Evolutionary conservation across 92 coral and sea anemone species (phyloP).

Genomic region (Anthopleura xanthogrammica): DNA sequence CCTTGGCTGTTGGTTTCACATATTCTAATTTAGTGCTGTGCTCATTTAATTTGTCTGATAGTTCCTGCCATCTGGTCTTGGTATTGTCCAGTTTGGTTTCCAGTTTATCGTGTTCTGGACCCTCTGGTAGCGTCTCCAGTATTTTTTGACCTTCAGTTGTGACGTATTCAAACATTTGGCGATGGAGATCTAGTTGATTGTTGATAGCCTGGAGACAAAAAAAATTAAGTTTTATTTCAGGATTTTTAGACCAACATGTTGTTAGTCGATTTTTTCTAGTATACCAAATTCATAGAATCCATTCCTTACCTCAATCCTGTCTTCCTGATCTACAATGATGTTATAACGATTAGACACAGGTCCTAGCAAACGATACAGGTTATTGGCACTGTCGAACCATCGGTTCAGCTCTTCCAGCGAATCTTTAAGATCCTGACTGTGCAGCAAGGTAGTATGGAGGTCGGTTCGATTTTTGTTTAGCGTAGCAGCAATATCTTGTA

Average conservation of each 20-base stretch:
- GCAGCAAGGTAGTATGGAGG: conserved; percentile 74
- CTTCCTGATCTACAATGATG: conserved; percentile 80
- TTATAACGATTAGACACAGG: conserved; percentile 87
- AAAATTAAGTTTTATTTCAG: neutral
- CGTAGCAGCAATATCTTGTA: conserved; percentile 57
- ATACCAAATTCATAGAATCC: neutral
- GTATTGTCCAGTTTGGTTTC: conserved; percentile 68
- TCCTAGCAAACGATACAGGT: conserved; percentile 77
- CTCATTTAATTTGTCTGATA: conserved; percentile 46
- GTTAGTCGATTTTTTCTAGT: neutral
- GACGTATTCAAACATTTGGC: conserved; percentile 75
- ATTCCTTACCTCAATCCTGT: conserved; percentile 69
- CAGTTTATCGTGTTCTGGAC: conserved; percentile 72
- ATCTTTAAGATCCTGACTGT: conserved; percentile 83
- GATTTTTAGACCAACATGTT: no score
- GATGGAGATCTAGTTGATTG: conserved; percentile 69
- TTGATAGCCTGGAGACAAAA: conserved; percentile 56
- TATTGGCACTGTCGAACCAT: conserved; percentile 80
- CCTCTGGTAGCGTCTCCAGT: conserved; percentile 62
- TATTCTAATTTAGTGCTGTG: conserved; percentile 66
- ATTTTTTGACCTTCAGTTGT: conserved; percentile 69
- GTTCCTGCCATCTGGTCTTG: conserved; percentile 73
- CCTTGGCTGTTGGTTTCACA: conserved; percentile 73
- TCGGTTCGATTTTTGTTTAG: conserved; percentile 76
- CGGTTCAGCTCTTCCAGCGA: conserved; percentile 77